Evolutionary conservation across 2,888 invertebrate genomes (phyloP), one percentile per base, ranked within the genome.

Genomic region (Pandemis heparana): DNA sequence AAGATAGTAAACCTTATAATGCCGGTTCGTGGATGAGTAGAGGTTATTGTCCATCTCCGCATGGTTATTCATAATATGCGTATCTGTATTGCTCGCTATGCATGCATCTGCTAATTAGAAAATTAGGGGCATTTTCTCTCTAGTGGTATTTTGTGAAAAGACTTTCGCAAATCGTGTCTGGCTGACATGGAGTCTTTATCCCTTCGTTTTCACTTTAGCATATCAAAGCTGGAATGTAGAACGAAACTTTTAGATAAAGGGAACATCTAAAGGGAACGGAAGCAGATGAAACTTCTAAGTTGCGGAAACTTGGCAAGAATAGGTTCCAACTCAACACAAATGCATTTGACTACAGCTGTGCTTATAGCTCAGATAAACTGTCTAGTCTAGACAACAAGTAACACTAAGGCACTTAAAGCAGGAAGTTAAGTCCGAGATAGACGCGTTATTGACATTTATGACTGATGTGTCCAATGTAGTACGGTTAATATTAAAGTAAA

Each of bases 1-100:
- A 75, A 81, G 80, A 80, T 77, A 79, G 79, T 81, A 79, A 81
- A 79, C 78, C 77, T 80, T 81, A 83, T 82, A 83, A 79, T 80
- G 79, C 83, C 75, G 79, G 79, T 80, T 82, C 76, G 77, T 75
- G 77, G 79, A 79, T 80, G 78, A 81, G 75, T 74, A 76, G 76
- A 82, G 78, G 79, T 82, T 79, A 79, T 81, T 78, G 79, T 79
- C 78, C 76, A 77, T 77, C 78, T 79, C 77, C 75, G 76, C 77
- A 79, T 80, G 77, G 76, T 79, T 82, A 79, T 65, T 60, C 23
- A 69, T 60, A 71, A 65, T 64, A 67, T 48, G 61, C 43, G 46
- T 60, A 41, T 61, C 51, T 48, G 38, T 70, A 71, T 60, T 70
- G 41, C 38, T 39, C 16, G 43, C 59, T 14, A 66, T 48, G 67